Evolutionary conservation across 2,888 invertebrate species (phyloP).

Genomic region (Drosophila parthenogenetica): DNA sequence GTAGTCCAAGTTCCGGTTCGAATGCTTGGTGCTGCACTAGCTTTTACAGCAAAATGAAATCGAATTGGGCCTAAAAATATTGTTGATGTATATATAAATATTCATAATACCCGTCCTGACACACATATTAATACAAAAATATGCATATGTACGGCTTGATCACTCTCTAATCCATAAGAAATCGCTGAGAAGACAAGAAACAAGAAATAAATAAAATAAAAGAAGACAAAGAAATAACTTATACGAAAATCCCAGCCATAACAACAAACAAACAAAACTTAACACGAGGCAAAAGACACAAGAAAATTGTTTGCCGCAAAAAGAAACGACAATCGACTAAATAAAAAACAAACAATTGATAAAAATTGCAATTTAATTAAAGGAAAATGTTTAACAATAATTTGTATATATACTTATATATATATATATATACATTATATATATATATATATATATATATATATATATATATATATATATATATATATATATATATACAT

Average conservation of each 20-base stretch:
- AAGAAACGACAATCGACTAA: slow-evolving; percentile 68
- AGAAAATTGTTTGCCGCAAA: slow-evolving; percentile 46
- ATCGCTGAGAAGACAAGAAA: slow-evolving; percentile 12
- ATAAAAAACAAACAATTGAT: slow-evolving; percentile 13
- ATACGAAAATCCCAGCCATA: slow-evolving; percentile 56
- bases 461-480: slow-evolving; percentile 38
- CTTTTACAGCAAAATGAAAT: slow-evolving; percentile 7
- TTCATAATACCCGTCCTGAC: slow-evolving; percentile 48
- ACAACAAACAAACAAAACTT: slow-evolving; percentile 21
- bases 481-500: slow-evolving; percentile 10
- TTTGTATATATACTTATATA: slow-evolving; percentile 41
- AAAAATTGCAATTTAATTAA: slow-evolving; percentile 28
- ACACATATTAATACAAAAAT: slow-evolving; percentile 13
- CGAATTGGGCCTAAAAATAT: slow-evolving; percentile 10
- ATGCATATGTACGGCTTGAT: slow-evolving; percentile 28
- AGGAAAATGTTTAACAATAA: slow-evolving; percentile 7
- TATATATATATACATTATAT: too few species aligned
- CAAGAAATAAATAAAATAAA: slow-evolving; percentile 1
- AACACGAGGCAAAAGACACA: slow-evolving; percentile 44
- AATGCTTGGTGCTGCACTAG: slow-evolving; percentile 7
- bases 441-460: slow-evolving; percentile 36
- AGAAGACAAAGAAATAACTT: too few species aligned
- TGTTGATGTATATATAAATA: slow-evolving; percentile 30
- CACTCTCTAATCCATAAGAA: slow-evolving; percentile 34
- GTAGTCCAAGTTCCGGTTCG: background rate